Evolutionary conservation across 2,797 vertebrate species (phyloP), one percentile per base, ranked within the genome.

Genomic region (Mergus octosetaceus): DNA sequence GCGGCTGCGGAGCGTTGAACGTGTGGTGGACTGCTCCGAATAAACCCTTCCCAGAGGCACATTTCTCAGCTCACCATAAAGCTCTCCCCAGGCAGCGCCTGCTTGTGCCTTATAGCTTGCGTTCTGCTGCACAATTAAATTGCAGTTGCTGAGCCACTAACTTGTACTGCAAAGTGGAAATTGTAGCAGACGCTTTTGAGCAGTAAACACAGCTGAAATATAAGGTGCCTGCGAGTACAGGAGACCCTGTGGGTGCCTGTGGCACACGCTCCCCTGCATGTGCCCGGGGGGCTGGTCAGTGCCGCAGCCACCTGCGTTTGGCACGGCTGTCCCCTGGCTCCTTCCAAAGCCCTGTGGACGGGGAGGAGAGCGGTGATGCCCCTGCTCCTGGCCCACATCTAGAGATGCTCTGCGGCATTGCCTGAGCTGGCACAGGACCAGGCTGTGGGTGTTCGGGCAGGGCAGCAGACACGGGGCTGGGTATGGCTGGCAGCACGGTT

Each of bases 111-210:
- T 80, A 90, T 73, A 64, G 56, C 86, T 82, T 34, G 17, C 49
- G 89, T 94, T 72, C 36, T 89, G 77, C 73, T 58, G 76, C 82
- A 58, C 81, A 58, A 73, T 87, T 90, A 95, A 95, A 91, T 91
- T 84, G 83, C 85, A 76, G 91, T 80, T 71, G 70, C 68, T 54
- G 45, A 95, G 83, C 83, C 74, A 62, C 85, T 62, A 85, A 53
- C 62, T 85, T 90, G 94, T 73, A 77, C 83, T 85, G 92, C 85
- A 69, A 69, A 73, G 89, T 61, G 81, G n/a, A 78, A 80, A 34
- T 85, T 88, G 91, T 51, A 87, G 53, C 91, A 93, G 92, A 87
- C 92, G 95, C 82, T 87, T 76, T 72, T 22, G 76, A 76, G 91
- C 88, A 60, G 43, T 66, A 85, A 93, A 81, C 28, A 57, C 82